Evolutionary conservation across 2,797 vertebrate genomes (phyloP), one percentile per base, ranked within the genome.

Genomic region (Enteromius fasciolatus): DNA sequence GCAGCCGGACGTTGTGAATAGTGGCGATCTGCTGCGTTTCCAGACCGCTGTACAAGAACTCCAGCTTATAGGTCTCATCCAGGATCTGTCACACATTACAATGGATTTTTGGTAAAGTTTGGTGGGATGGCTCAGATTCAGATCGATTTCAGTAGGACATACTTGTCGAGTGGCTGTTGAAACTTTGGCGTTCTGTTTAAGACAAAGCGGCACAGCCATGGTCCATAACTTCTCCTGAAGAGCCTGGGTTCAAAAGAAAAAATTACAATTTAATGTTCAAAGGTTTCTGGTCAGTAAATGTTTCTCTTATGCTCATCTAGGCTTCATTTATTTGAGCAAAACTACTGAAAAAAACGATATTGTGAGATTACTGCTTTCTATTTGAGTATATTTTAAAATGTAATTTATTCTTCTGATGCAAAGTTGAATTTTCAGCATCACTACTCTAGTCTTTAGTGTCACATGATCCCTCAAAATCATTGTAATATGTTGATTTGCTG

Each of bases 201-300:
- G 92, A 90, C 97, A 97, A 1, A 99, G 94, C 4, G 98, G 98
- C 28, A 98, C 97, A 0, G 98, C 96, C 89, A 97, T 95, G 12
- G 95, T 97, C 97, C 98, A 99, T 81, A 98, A 88, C 91, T 97
- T 98, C 90, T 99, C 98, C 89, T 99, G 96, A 85, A 99, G 92
- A 68, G 97, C 97, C 98, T 99, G 86, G 15, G 9, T 3, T 64
- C 48, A 10, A 64, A 63, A 20, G 0, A 63, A 46, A 63, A 28
- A 63, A 25, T 44, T 0, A 3, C 3, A 28, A 33, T 6, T 50
- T 12, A 54, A 25, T 0, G 5, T 50, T 18, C 18, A 52, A 33
- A n/a, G 28, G 25, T 10, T 18, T 48, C 7, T 28, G 15, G 8
- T 46, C 23, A 8, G 12, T 25, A 46, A 44, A 15, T 41, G 0